Evolutionary conservation across 2,888 invertebrate species (phyloP).

Genomic region (Periphyllus acericola): DNA sequence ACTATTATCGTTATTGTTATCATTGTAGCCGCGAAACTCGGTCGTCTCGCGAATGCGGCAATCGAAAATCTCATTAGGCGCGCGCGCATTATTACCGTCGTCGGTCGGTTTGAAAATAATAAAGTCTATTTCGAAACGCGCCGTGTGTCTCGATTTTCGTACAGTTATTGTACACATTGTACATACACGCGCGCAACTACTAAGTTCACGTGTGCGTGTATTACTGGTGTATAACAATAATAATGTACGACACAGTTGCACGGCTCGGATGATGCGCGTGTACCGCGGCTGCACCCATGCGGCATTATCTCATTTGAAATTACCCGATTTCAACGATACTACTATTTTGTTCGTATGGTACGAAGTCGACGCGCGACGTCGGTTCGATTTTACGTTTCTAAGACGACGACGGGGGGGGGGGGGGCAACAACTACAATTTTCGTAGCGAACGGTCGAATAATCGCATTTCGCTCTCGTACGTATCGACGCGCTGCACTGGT

Average conservation of each 20-base stretch:
- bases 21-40: conserved; percentile 26
- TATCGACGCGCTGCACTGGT: too few species aligned
- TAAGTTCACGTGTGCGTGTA: not conserved
- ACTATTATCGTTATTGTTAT: not conserved
- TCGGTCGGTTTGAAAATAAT: conserved; percentile 32
- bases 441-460: not conserved
- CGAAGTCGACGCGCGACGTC: not conserved
- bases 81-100: not conserved
- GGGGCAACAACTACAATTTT: not conserved
- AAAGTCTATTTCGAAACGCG: conserved; percentile 37
- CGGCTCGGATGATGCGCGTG: not conserved
- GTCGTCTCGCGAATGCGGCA: conserved; percentile 23
- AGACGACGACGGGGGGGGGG: not conserved
- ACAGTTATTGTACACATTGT: not conserved
- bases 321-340: conserved; percentile 11
- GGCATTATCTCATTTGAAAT: not conserved
- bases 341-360: not conserved
- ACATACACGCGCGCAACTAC: not conserved
- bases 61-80: conserved; percentile 46
- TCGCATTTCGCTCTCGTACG: not conserved
- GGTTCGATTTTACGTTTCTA: not conserved
- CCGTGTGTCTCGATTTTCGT: conserved; percentile 20
- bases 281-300: not conserved
- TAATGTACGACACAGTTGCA: not conserved
- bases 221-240: not conserved